These are phyloP conservation scores for Cheilosia scutellata DNA, from an alignment of 2,888 invertebrate species.

Conservation along the genomic window DNA sequence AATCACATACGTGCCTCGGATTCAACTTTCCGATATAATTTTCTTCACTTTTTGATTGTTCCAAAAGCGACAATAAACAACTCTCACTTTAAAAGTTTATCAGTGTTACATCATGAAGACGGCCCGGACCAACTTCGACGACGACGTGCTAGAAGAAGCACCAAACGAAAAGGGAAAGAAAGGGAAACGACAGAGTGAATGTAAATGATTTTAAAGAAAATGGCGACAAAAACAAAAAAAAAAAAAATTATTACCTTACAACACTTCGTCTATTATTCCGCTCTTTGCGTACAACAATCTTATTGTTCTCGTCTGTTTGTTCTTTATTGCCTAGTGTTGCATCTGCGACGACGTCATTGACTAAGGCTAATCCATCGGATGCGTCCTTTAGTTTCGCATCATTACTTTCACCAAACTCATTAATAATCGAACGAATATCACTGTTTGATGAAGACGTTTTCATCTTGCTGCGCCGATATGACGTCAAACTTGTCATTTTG, in stretches of 20 bases:
- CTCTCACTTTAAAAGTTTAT: constrained; percentile 68
- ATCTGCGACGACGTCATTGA: constrained; percentile 77
- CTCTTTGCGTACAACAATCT: constrained; percentile 81
- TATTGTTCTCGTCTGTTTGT: constrained; percentile 72
- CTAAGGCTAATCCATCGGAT: constrained; percentile 77
- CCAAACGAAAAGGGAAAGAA: constrained; percentile 36
- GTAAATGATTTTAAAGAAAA: background rate
- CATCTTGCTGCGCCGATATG: constrained; percentile 82
- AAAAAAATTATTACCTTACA: constrained; percentile 81
- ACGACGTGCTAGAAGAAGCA: constrained; percentile 1
- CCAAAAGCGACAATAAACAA: constrained; percentile 54
- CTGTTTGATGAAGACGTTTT: constrained; percentile 82
- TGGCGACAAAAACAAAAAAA: constrained; percentile 22
- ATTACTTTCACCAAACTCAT: constrained; percentile 72
- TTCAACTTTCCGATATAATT: constrained; percentile 50
- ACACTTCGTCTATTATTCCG: constrained; percentile 83
- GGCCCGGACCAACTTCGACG: background rate
- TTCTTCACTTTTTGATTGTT: constrained; percentile 25
- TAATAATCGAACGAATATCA: constrained; percentile 81
- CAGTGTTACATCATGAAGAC: constrained; percentile 50
- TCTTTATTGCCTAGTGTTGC: constrained; percentile 53
- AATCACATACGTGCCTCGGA: constrained; percentile 7
- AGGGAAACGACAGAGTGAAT: constrained; percentile 26
- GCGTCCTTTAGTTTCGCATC: constrained; percentile 76
- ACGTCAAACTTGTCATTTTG: constrained; percentile 83